Percentiles rank a stretch among this genome's conserved stretches.
These are phyloP conservation scores for Erebia epiphron DNA, from an alignment of 2,888 invertebrate genomes.

Conservation along the genomic window DNA sequence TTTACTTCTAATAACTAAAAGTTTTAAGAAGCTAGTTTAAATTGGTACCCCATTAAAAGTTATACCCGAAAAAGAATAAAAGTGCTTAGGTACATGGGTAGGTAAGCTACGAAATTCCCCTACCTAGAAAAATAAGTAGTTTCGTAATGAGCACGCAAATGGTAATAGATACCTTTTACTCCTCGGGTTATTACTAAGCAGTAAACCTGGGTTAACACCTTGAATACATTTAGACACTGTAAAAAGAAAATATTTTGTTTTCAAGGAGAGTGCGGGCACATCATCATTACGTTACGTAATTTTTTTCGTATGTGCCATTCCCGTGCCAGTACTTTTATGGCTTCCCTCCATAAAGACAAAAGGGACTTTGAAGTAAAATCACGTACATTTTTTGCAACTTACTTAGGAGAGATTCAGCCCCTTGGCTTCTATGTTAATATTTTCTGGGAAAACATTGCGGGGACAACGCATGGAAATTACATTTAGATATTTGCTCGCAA, in stretches of 20 bases:
- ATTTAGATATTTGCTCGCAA: slow-evolving; percentile 81
- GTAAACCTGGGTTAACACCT: slow-evolving; percentile 57
- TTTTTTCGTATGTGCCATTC: slow-evolving; percentile 80
- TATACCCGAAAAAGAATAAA: slow-evolving; percentile 40
- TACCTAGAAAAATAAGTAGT: slow-evolving; percentile 41
- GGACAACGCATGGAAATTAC: slow-evolving; percentile 83
- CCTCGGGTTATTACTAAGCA: slow-evolving; percentile 43
- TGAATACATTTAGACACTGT: slow-evolving; percentile 75
- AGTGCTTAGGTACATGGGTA: slow-evolving; percentile 27
- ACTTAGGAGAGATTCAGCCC: slow-evolving; percentile 82
- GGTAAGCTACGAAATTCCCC: slow-evolving; percentile 32
- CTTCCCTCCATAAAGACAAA: slow-evolving; percentile 82
- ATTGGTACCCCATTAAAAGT: slow-evolving; percentile 44
- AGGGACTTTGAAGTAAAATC: slow-evolving; percentile 83
- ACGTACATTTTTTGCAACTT: slow-evolving; percentile 84
- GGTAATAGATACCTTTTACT: slow-evolving; percentile 30
- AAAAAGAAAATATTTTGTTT: slow-evolving; percentile 79
- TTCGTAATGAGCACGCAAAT: slow-evolving; percentile 42
- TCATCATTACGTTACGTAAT: slow-evolving; percentile 82
- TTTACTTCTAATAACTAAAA: slow-evolving; percentile 39
- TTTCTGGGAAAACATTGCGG: slow-evolving; percentile 82
- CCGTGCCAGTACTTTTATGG: slow-evolving; percentile 79
- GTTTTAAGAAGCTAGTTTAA: slow-evolving; percentile 43
- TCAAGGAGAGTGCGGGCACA: slow-evolving; percentile 76
- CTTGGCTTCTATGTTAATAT: slow-evolving; percentile 82